Conservation (phyloP, 2,888 invertebrate genomes). For the Amphipyra tragopoginis region DNA sequence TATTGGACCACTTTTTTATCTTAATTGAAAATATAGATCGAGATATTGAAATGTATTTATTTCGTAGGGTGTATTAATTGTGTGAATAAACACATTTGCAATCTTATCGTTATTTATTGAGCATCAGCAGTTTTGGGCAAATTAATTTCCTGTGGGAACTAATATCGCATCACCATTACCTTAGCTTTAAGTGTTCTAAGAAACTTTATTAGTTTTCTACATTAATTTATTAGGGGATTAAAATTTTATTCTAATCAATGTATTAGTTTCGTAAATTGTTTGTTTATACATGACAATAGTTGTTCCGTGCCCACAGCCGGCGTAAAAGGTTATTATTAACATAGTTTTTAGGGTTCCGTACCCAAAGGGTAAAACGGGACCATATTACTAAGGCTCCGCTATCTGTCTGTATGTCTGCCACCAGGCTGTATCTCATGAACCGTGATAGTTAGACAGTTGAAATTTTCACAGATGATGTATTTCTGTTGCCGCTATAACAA, state of each 20-base stretch:
- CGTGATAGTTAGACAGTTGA: too few relatives aligned
- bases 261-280: background rate
- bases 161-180: slow-evolving; percentile 17
- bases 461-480: too few relatives aligned
- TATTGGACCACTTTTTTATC: slow-evolving; percentile 74
- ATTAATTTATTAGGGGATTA: background rate
- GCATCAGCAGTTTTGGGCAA: slow-evolving; percentile 65
- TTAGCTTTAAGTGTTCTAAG: slow-evolving; percentile 1
- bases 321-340: too few relatives aligned
- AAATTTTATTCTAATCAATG: background rate
- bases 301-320: too few relatives aligned
- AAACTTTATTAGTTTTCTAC: slow-evolving; percentile 1
- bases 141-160: slow-evolving; percentile 79
- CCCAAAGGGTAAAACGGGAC: too few relatives aligned
- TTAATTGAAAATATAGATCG: slow-evolving; percentile 76
- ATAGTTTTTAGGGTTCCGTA: too few relatives aligned
- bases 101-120: slow-evolving; percentile 77
- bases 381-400: too few relatives aligned
- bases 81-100: slow-evolving; percentile 78
- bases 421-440: too few relatives aligned
- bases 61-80: slow-evolving; percentile 72
- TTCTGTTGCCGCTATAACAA: too few relatives aligned
- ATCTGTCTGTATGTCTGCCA: too few relatives aligned
- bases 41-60: slow-evolving; percentile 66
- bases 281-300: too few relatives aligned